phyloP scores from a whole-genome alignment of 2,888 invertebrate species.

The Protonemura montana region DNA sequence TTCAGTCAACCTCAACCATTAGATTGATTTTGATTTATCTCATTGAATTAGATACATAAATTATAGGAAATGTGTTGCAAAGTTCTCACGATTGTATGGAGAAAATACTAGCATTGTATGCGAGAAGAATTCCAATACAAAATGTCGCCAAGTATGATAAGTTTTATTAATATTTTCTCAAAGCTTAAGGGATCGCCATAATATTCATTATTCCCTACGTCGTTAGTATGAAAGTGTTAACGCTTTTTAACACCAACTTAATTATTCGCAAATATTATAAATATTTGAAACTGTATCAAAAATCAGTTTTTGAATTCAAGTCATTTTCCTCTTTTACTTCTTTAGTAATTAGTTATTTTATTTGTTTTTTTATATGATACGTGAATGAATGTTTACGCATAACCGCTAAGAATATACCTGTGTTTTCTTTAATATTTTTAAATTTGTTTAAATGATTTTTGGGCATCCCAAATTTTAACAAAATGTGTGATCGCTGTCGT shows the following conservation, averaged over 20 bases:
- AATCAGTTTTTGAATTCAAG: conserved; percentile 30
- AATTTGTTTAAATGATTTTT: background rate
- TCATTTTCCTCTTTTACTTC: conserved; percentile 9
- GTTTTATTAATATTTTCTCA: background rate
- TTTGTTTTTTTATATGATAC: background rate
- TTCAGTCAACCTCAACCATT: background rate
- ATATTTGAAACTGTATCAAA: background rate
- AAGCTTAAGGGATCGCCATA: conserved; percentile 26
- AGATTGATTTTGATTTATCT: conserved; percentile 17
- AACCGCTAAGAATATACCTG: background rate
- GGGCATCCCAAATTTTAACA: background rate
- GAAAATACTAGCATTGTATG: background rate
- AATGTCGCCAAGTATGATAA: background rate
- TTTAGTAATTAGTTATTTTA: background rate
- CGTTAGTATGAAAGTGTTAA: background rate
- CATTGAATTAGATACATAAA: background rate
- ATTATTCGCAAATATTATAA: background rate
- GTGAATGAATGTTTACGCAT: background rate
- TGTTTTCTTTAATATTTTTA: background rate
- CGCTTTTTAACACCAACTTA: background rate
- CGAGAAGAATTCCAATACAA: background rate
- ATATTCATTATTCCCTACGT: conserved; percentile 15
- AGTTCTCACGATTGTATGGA: background rate
- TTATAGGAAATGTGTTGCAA: background rate
- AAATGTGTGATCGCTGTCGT: background rate